phyloP scores from a whole-genome alignment of 2,797 vertebrate species.

The Ictinia mississippiensis region DNA sequence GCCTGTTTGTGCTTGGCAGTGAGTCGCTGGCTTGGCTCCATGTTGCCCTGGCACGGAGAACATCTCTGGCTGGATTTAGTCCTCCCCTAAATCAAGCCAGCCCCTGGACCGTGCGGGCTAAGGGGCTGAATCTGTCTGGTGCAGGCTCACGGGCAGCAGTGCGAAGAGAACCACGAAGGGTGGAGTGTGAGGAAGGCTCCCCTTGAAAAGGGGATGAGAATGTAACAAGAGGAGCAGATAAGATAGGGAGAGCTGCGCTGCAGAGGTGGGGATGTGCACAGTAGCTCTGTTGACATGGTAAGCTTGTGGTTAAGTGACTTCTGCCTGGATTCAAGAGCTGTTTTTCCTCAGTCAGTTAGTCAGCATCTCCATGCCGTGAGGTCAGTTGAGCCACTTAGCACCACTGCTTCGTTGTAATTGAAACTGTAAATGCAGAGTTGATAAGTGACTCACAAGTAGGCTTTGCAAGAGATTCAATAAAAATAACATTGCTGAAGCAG shows the following conservation, averaged over 20 bases:
- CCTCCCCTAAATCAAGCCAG: not conserved
- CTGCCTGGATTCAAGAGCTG: not conserved
- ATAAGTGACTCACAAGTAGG: not conserved
- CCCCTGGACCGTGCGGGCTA: not conserved
- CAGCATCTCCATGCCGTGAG: accelerated
- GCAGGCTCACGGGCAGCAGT: not conserved
- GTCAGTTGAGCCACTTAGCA: not conserved
- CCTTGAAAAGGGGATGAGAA: not conserved
- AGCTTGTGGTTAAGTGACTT: not conserved
- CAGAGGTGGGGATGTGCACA: not conserved
- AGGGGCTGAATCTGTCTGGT: not conserved
- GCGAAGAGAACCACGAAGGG: not conserved
- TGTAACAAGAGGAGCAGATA: not conserved
- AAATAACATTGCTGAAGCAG: not conserved
- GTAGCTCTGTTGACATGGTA: not conserved
- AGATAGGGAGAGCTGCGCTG: not conserved
- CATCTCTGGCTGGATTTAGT: not conserved
- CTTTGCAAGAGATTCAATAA: not conserved
- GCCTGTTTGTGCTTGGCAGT: not conserved
- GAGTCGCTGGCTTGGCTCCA: not conserved
- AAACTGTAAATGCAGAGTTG: not conserved
- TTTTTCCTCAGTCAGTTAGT: not conserved
- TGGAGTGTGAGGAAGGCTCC: not conserved
- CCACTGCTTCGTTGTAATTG: not conserved
- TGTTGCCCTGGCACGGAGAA: not conserved